A percentile compares a stretch with the other conserved stretches of the same genome.
These are phyloP conservation scores for Triops longicaudatus DNA, from an alignment of 1,140 invertebrate species.

Conservation along the genomic window DNA sequence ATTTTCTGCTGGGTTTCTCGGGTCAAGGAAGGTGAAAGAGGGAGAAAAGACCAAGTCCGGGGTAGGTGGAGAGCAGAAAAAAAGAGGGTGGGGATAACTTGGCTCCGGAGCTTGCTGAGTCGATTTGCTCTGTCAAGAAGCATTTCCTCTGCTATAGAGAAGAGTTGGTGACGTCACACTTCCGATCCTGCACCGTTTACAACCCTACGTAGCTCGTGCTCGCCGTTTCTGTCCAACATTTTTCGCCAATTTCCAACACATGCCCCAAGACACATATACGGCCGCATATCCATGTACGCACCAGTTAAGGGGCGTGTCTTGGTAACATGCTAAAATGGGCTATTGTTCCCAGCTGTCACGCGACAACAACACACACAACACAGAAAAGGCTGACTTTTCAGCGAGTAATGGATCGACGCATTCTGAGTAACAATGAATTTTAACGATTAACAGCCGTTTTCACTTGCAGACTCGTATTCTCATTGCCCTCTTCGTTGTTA, in stretches of 20 bases:
- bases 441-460: neutral
- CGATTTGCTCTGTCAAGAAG: too few species aligned
- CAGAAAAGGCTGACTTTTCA: neutral
- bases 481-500: too few species aligned
- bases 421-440: neutral
- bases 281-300: too few species aligned
- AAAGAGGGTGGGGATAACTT: too few species aligned
- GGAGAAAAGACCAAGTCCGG: neutral
- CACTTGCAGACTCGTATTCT: neutral
- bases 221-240: neutral
- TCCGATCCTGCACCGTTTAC: neutral
- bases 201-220: neutral
- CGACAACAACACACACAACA: neutral
- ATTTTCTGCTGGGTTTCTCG: slow-evolving; percentile 6
- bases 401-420: neutral
- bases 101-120: too few species aligned
- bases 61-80: too few species aligned
- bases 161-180: neutral
- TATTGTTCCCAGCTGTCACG: neutral
- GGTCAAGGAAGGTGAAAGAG: neutral
- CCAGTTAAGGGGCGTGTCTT: neutral
- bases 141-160: neutral
- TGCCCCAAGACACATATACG: neutral
- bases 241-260: neutral
- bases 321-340: neutral